Conservation (phyloP, 30 jellyfish, hydroid and myxozoan species). For the Sanderia malayensis region DNA sequence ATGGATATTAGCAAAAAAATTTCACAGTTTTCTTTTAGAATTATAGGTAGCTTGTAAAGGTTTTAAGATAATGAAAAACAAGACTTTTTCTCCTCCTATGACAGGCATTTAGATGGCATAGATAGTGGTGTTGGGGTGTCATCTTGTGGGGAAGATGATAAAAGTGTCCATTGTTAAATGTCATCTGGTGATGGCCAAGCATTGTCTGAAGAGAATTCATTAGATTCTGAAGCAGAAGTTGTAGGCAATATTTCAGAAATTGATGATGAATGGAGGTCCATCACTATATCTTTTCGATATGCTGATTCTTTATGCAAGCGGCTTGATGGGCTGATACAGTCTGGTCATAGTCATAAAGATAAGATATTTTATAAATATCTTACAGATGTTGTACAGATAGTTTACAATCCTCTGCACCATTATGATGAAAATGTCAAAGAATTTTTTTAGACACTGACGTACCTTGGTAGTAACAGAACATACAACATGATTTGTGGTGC, state of each 20-base stretch:
- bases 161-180: no score
- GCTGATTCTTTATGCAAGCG: background rate
- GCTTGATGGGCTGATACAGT: background rate
- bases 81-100: no score
- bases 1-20: no score
- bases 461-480: conserved; percentile 13
- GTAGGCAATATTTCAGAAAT: background rate
- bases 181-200: background rate
- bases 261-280: background rate
- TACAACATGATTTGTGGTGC: conserved; percentile 20
- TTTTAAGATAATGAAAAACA: no score
- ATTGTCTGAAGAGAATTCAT: background rate
- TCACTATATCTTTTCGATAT: background rate
- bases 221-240: no score
- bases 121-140: no score
- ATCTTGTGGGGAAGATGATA: no score
- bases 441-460: background rate
- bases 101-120: no score
- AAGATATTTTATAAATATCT: conserved; percentile 6
- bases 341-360: background rate
- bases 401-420: conserved; percentile 11
- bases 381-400: background rate
- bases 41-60: no score
- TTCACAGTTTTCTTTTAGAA: no score
- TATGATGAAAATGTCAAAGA: conserved; percentile 4